A percentile compares a stretch with the other conserved stretches of the same genome.
Evolutionary conservation across 2,113 vertebrate species (phyloP).

Genomic region (Austrofundulus limnaeus): DNA sequence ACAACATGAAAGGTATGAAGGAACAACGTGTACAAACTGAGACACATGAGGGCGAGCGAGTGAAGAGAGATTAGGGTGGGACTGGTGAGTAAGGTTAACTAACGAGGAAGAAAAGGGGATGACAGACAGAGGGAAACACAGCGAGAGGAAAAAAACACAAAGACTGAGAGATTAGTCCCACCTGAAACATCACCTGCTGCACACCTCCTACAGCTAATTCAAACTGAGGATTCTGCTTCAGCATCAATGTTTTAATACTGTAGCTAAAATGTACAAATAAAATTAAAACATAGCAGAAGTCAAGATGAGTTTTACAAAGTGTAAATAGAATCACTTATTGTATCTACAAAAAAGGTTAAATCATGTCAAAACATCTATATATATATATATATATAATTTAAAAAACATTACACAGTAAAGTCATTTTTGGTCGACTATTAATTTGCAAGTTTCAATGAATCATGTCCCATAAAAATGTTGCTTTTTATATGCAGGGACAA

Average conservation of each 20-base stretch:
- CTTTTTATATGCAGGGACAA: not conserved
- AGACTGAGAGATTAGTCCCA: constrained; percentile 2
- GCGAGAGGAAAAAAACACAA: constrained; percentile 5
- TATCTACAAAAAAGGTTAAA: too few relatives aligned
- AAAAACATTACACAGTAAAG: too few relatives aligned
- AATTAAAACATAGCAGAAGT: not conserved
- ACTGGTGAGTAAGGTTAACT: constrained; percentile 31
- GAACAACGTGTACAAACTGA: constrained; percentile 16
- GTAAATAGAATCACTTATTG: too few relatives aligned
- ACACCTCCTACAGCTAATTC: not conserved
- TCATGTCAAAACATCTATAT: not conserved
- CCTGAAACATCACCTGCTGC: constrained; percentile 20
- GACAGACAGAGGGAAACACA: constrained; percentile 37
- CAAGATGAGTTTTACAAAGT: not conserved
- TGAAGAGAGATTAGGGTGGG: constrained; percentile 30
- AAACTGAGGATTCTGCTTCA: not conserved
- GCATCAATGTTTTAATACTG: not conserved
- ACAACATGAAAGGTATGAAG: constrained; percentile 21
- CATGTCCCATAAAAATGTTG: not conserved
- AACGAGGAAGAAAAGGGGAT: constrained; percentile 36
- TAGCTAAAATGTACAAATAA: not conserved
- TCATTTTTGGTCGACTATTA: too few relatives aligned
- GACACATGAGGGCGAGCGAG: constrained; percentile 8
- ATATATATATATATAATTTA: too few relatives aligned
- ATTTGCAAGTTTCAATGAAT: not conserved